Base-by-base conservation (phyloP, 2,113 vertebrate genomes). In the Ptilonorhynchus violaceus region DNA sequence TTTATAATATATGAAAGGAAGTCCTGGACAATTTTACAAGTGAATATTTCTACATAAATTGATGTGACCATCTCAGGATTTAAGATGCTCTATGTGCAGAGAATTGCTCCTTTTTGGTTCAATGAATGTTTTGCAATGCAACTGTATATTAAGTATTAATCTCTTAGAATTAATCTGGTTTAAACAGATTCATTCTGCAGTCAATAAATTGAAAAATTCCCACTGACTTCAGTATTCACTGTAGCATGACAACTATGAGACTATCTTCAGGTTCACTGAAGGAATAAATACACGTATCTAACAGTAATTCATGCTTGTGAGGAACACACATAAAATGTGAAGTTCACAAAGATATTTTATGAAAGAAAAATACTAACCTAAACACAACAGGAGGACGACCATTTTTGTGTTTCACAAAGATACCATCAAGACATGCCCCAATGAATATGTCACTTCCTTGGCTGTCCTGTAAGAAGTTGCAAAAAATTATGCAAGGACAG, bases 381-480 rank as follows among this genome's bases (percentile, higher is more conserved):
- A 99, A 99, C 74, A 99, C 96, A 85, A 98, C 98, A 74, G 99
- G 98, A 49, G 99, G 98, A 69, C 99, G 98, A 70, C 99, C 99
- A 73, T 98, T 99, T 98, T 99, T 99, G 95, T 99, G 98, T 80
- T 99, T 99, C 89, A 99, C 99, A 95, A 99, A 99, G 97, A 99
- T 99, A 21, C 99, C 99, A 44, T 99, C 99, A 8, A 99, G 99
- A 97, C 99, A 99, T 2, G 99, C 99, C 50, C 99, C 99, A 52
- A 99, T 97, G 70, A 98, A 98, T 80, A 99, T 98, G 92, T 99
- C 99, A 66, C 98, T 98, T 91, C 99, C 99, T 91, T 99, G 99
- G 86, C 98, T 99, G 85, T 99, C 99, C 99, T 99, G 93, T 78
- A 95, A 73, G 44, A 47, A 93, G 53, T 85, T 46, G 56, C 49